phyloP scores from a whole-genome alignment of 2,113 vertebrate species.

The Lepus europaeus region DNA sequence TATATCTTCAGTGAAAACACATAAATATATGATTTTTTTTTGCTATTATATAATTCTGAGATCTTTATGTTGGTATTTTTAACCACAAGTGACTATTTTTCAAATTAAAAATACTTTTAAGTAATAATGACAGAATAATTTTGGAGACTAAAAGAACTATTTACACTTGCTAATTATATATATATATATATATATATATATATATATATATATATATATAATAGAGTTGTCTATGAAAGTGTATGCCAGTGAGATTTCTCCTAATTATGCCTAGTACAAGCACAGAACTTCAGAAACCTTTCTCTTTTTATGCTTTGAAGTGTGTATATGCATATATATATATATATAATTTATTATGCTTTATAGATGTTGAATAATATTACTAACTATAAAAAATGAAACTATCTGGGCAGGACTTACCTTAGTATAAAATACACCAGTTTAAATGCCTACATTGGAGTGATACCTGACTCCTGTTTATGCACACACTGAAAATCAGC shows the following conservation, averaged over 20 bases:
- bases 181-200: not conserved
- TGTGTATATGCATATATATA: not conserved
- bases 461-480: too few relatives aligned
- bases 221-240: conserved; percentile 40
- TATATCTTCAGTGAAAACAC: not conserved
- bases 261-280: conserved; percentile 49
- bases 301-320: conserved; percentile 43
- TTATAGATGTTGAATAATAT: not conserved
- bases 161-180: conserved; percentile 48
- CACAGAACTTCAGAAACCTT: not conserved
- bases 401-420: not conserved
- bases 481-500: too few relatives aligned
- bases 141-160: conserved; percentile 20
- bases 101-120: conserved; percentile 29
- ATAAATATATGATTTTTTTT: not conserved
- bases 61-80: not conserved
- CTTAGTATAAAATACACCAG: too few relatives aligned
- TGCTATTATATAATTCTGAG: not conserved
- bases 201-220: not conserved
- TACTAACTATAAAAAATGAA: not conserved
- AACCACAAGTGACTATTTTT: not conserved
- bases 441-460: too few relatives aligned
- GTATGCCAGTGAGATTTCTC: conserved; percentile 12
- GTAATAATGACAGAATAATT: not conserved
- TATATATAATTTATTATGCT: not conserved